phyloP scores from a whole-genome alignment of 2,797 vertebrate species.

The Pseudochromis fuscus region DNA sequence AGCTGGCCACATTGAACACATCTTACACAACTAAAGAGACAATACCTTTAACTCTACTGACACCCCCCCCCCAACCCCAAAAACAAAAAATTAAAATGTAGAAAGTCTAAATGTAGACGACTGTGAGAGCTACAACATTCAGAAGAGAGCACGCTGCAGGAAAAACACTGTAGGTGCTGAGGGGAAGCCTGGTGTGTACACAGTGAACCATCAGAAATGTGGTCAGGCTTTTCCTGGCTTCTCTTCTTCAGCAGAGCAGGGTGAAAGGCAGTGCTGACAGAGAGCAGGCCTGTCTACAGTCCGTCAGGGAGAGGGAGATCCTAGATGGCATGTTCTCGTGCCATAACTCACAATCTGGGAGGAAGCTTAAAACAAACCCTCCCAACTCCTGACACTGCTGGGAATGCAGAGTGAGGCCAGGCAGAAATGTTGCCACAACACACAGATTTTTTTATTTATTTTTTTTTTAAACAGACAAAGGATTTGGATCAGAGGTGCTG shows the following conservation, averaged over 20 bases:
- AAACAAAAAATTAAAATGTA: too few species aligned
- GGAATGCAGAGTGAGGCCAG: slow-evolving; percentile 7
- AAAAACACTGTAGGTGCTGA: not conserved
- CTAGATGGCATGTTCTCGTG: not conserved
- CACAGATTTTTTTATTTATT: too few species aligned
- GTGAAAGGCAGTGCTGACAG: slow-evolving; percentile 15
- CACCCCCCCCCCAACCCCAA: too few species aligned
- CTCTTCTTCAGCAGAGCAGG: slow-evolving; percentile 2
- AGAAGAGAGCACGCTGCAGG: too few species aligned
- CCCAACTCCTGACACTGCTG: slow-evolving; percentile 8
- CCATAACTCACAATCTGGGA: slow-evolving; percentile 30
- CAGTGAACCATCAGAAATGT: not conserved
- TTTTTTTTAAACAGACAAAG: too few species aligned
- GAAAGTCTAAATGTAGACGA: too few species aligned
- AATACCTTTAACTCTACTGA: too few species aligned
- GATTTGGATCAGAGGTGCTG: slow-evolving; percentile 39
- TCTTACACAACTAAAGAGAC: too few species aligned
- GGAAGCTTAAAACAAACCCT: slow-evolving; percentile 28
- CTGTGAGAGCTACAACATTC: too few species aligned
- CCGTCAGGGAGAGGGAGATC: not conserved
- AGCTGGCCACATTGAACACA: too few species aligned
- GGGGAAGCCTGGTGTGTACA: not conserved
- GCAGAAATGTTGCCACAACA: slow-evolving; percentile 7
- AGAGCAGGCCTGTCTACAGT: slow-evolving; percentile 24
- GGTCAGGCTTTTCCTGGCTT: not conserved